Percentiles rank a stretch among this genome's conserved stretches.
phyloP scores from a whole-genome alignment of 92 coral and sea anemone species.

The Micromussa lordhowensis region DNA sequence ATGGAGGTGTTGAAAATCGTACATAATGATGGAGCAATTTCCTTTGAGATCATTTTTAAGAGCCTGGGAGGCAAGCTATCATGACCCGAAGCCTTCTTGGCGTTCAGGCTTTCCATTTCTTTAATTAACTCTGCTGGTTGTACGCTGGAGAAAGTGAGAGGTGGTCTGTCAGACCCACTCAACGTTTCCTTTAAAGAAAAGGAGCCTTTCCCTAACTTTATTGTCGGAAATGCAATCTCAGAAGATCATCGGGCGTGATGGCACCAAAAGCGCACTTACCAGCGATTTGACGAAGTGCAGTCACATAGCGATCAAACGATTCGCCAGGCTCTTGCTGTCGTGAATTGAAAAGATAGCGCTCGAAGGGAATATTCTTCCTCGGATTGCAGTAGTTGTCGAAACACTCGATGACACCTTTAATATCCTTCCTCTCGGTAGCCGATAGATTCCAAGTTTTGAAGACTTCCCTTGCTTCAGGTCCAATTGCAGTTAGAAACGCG shows the following conservation, averaged over 20 bases:
- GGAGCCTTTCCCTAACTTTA: constrained; percentile 19
- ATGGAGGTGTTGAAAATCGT: too few species aligned
- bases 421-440: constrained; percentile 7
- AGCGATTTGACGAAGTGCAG: constrained; percentile 21
- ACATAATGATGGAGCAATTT: too few species aligned
- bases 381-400: constrained; percentile 20
- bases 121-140: too few species aligned
- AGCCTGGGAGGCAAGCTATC: too few species aligned
- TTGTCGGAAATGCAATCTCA: constrained; percentile 6
- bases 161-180: too few species aligned
- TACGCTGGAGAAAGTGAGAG: too few species aligned
- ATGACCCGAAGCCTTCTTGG: too few species aligned
- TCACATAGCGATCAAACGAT: constrained; percentile 12
- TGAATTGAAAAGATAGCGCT: constrained; percentile 7
- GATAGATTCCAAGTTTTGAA: constrained; percentile 8
- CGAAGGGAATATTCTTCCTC: constrained; percentile 13
- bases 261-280: constrained; percentile 19
- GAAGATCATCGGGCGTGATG: constrained; percentile 8
- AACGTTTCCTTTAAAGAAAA: too few species aligned
- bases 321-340: constrained; percentile 25
- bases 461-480: too few species aligned
- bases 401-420: constrained; percentile 7
- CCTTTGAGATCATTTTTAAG: too few species aligned
- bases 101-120: too few species aligned
- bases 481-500: neutral